Evolutionary conservation across 1,140 invertebrate genomes (phyloP).

Genomic region (Heterodera schachtii): DNA sequence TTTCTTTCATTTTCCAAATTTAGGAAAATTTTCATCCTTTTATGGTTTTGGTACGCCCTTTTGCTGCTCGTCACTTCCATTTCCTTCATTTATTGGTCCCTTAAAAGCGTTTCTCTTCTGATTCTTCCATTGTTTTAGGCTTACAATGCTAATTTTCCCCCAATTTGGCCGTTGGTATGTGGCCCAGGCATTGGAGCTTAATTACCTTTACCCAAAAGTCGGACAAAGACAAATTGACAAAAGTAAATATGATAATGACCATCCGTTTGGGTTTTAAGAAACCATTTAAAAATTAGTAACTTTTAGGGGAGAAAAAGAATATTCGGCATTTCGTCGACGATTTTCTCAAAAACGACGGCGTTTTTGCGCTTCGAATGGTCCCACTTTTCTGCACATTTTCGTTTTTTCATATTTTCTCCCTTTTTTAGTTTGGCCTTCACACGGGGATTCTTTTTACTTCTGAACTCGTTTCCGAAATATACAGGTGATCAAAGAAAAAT

Average conservation of each 20-base stretch:
- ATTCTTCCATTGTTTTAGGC: background rate
- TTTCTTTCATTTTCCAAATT: slow-evolving; percentile 55
- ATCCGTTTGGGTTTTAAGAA: background rate
- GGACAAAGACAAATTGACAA: background rate
- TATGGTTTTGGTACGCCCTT: slow-evolving; percentile 71
- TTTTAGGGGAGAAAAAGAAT: slow-evolving; percentile 41
- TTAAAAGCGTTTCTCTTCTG: slow-evolving; percentile 8
- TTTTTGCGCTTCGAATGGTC: slow-evolving; percentile 69
- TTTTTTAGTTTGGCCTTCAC: slow-evolving; percentile 19
- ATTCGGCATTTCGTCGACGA: slow-evolving; percentile 66
- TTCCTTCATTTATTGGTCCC: slow-evolving; percentile 60
- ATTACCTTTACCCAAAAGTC: slow-evolving; percentile 35
- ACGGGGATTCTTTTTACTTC: slow-evolving; percentile 25
- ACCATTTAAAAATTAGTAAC: background rate
- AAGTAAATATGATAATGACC: background rate
- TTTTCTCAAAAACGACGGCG: slow-evolving; percentile 69
- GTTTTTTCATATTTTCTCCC: background rate
- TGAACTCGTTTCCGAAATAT: slow-evolving; percentile 25
- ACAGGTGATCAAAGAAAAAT: background rate
- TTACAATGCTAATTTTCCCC: slow-evolving; percentile 47
- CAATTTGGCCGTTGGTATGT: slow-evolving; percentile 58
- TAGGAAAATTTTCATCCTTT: slow-evolving; percentile 69
- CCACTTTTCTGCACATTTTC: slow-evolving; percentile 47
- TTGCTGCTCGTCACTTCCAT: slow-evolving; percentile 67
- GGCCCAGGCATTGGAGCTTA: slow-evolving; percentile 43